Conservation (phyloP, 1,140 invertebrate species). For the Battus philenor region DNA sequence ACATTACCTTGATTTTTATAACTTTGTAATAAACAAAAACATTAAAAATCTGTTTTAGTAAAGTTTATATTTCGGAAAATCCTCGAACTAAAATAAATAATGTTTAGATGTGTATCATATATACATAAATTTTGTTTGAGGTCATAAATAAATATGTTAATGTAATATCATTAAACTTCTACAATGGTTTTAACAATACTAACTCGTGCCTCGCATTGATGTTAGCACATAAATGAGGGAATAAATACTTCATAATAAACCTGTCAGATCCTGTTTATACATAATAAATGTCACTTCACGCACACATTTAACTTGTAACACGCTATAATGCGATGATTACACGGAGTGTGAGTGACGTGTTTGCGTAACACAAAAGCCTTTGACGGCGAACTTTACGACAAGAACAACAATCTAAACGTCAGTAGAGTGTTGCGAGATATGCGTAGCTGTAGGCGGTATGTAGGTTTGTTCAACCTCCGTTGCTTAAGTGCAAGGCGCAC, state of each 20-base stretch:
- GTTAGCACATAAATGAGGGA: too few species aligned
- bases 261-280: conserved; percentile 12
- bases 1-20: too few species aligned
- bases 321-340: conserved; percentile 15
- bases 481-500: conserved; percentile 48
- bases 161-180: too few species aligned
- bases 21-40: too few species aligned
- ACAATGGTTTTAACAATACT: too few species aligned
- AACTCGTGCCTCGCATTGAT: too few species aligned
- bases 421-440: conserved; percentile 7
- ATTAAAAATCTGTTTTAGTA: too few species aligned
- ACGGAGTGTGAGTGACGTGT: conserved; percentile 14
- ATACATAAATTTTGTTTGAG: too few species aligned
- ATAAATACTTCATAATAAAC: conserved; percentile 7
- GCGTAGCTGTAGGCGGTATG: not conserved
- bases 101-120: too few species aligned
- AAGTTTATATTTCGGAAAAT: too few species aligned
- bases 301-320: conserved; percentile 7
- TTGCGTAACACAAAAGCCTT: conserved; percentile 17
- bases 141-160: too few species aligned
- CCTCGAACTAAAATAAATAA: too few species aligned
- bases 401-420: conserved; percentile 17
- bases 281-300: conserved; percentile 12
- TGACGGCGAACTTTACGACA: conserved; percentile 15
- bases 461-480: conserved; percentile 33